Conservation (phyloP, 2,888 invertebrate genomes). For the Calliopum simillimum region DNA sequence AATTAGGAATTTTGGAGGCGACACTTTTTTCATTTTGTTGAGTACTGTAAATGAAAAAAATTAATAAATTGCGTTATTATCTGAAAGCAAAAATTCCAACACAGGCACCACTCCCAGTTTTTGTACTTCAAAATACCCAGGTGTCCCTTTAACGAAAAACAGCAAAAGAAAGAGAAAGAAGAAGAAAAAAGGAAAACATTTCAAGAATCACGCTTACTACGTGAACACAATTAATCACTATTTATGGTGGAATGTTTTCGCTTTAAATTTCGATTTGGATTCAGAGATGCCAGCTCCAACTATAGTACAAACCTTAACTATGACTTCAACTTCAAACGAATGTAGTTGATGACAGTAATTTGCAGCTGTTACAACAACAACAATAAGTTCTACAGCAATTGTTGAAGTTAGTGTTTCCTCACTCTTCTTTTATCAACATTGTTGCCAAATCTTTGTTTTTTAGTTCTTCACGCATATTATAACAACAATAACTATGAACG, state of each 20-base stretch:
- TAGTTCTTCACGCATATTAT: slow-evolving; percentile 8
- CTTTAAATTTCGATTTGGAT: background rate
- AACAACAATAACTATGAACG: background rate
- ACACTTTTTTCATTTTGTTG: too few species aligned
- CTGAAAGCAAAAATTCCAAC: slow-evolving; percentile 2
- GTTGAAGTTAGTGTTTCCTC: background rate
- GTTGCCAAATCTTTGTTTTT: slow-evolving; percentile 8
- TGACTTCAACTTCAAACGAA: background rate
- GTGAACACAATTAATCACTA: slow-evolving; percentile 17
- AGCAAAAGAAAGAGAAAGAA: too few species aligned
- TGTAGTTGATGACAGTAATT: slow-evolving; percentile 11
- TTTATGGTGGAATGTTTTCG: slow-evolving; percentile 11
- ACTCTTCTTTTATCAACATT: background rate
- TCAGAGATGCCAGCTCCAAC: background rate
- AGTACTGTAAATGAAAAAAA: background rate
- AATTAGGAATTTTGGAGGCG: too few species aligned
- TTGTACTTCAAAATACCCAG: background rate
- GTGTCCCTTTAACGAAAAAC: slow-evolving; percentile 8
- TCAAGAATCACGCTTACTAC: background rate
- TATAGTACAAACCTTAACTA: background rate
- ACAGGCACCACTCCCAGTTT: background rate
- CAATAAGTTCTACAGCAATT: background rate
- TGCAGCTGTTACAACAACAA: slow-evolving; percentile 13
- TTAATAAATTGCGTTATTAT: background rate
- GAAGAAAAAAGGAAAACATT: too few species aligned